Evolutionary conservation across 2,797 vertebrate genomes (phyloP).

Genomic region (Phalanger gymnotis): DNA sequence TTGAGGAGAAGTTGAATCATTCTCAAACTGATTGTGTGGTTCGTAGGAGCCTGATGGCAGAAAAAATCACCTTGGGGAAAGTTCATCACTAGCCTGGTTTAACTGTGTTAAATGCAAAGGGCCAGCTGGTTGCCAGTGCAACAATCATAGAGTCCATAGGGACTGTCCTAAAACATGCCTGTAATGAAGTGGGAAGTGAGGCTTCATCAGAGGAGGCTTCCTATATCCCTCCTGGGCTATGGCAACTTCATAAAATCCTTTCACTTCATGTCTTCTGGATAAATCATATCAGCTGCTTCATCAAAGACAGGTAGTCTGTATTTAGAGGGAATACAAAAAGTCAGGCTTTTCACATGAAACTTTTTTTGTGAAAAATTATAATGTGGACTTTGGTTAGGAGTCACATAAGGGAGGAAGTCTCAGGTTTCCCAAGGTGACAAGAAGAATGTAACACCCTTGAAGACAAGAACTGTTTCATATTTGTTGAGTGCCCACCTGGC

Average conservation of each 20-base stretch:
- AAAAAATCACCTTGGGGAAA: not conserved
- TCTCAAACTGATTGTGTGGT: not conserved
- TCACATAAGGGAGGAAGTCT: conserved; percentile 16
- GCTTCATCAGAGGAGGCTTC: not conserved
- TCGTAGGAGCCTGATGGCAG: not conserved
- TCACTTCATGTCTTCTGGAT: not conserved
- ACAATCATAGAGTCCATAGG: not conserved
- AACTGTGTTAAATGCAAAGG: not conserved
- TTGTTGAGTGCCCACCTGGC: not conserved
- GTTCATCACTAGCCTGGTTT: accelerated
- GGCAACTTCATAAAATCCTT: not conserved
- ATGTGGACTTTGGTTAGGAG: not conserved
- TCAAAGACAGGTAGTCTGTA: conserved; percentile 16
- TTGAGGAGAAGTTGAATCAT: not conserved
- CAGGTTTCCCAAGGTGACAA: not conserved
- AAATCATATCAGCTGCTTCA: not conserved
- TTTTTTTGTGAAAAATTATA: not conserved
- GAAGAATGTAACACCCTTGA: not conserved
- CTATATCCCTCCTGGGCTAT: not conserved
- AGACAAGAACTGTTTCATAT: not conserved
- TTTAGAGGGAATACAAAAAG: not conserved
- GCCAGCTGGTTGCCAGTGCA: not conserved
- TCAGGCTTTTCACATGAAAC: conserved; percentile 9
- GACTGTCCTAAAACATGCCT: conserved; percentile 5
- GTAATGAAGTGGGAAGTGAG: not conserved